Conservation (phyloP, 2,888 invertebrate species). For the Clanis bilineata region DNA sequence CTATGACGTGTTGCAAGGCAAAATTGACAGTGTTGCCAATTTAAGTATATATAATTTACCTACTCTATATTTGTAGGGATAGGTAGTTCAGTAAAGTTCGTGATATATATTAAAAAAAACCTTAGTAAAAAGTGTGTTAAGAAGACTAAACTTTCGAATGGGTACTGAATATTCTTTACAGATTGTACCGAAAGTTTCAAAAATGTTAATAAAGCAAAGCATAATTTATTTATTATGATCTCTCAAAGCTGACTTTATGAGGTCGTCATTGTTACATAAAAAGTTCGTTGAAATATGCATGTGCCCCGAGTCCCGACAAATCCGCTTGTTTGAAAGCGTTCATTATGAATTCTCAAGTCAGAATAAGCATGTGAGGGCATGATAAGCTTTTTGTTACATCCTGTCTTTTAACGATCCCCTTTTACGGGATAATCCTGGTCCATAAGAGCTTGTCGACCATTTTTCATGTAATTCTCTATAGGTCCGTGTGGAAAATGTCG, state of each 20-base stretch:
- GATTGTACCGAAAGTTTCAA: too few species aligned
- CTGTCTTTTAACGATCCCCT: conserved; percentile 8
- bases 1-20: too few species aligned
- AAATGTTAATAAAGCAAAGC: background rate
- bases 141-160: too few species aligned
- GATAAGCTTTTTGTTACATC: conserved; percentile 12
- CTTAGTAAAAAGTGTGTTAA: too few species aligned
- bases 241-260: background rate
- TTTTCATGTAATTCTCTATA: background rate
- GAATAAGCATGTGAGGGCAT: conserved; percentile 9
- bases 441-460: conserved; percentile 3
- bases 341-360: conserved; percentile 11
- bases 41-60: too few species aligned
- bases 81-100: too few species aligned
- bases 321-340: conserved; percentile 11
- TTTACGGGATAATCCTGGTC: conserved; percentile 2
- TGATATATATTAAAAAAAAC: too few species aligned
- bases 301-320: background rate
- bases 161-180: too few species aligned
- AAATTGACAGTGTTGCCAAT: too few species aligned
- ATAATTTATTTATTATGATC: background rate
- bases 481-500: background rate
- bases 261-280: background rate
- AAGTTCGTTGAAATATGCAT: background rate
- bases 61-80: too few species aligned